Evolutionary conservation across 2,888 invertebrate species (phyloP), one percentile per base, ranked within the genome.

Genomic region (Phengaris arion): DNA sequence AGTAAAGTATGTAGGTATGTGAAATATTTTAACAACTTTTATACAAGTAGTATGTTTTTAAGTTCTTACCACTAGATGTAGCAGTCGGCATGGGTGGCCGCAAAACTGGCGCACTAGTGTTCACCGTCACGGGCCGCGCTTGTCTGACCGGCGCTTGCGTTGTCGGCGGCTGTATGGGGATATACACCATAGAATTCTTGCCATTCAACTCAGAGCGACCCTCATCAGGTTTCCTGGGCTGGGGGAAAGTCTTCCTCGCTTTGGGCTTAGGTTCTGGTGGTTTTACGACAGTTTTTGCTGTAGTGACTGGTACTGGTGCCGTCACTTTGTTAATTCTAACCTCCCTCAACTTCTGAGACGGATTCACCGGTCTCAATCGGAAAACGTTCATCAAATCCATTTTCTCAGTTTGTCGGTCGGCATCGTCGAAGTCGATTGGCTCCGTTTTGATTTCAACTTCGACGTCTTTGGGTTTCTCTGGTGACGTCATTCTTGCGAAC

Each of bases 111-210:
- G 79, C 74, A 46, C 75, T 76, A 15, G 77, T 51, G 68, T 79
- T 80, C 22, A 81, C 68, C 48, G 81, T 74, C 2, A 78, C 74
- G 4, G 86, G 79, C 8, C 84, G 77, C 9, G 79, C 75, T 7
- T 80, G 70, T 5, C 89, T 79, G 45, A 84, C 77, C 0, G 92
- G 93, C 59, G 90, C 88, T 77, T 90, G 90, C 22, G 91, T 87
- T 54, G 80, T 80, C n/a, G 93, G 88, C 79, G 93, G 93, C 82
- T 91, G 92, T 48, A 93, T 92, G 0, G 93, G 93, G 15, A 93
- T 93, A 77, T 93, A 93, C 78, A 93, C 93, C 93, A 93, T 93
- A 0, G 92, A 90, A 80, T 93, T 93, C 82, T 93, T 93, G 35
- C 88, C 85, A 74, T 88, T 91, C 76, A 93, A 78, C 74, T 92